phyloP scores from a whole-genome alignment of 2,797 vertebrate genomes.

The Callimico goeldii region DNA sequence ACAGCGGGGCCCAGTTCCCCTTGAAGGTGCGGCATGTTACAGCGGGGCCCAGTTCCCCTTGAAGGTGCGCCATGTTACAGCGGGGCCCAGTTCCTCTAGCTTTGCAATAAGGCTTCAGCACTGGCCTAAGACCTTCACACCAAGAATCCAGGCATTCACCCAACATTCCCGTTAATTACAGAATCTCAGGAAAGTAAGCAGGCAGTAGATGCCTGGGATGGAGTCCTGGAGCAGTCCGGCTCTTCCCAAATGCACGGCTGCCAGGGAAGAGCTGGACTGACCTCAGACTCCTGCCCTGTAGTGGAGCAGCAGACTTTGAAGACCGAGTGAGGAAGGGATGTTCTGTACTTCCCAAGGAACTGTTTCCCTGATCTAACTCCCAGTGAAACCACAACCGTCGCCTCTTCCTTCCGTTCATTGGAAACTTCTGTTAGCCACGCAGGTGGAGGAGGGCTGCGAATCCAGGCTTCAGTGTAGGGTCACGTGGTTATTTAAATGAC shows the following conservation, averaged over 20 bases:
- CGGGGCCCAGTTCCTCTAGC: background rate
- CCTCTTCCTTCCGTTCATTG: too few species aligned
- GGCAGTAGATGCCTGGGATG: background rate
- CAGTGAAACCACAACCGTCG: accelerated
- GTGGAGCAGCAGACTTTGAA: too few species aligned
- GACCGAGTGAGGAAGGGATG: background rate
- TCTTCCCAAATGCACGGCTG: background rate
- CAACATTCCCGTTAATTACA: background rate
- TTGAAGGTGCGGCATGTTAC: background rate
- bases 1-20: background rate
- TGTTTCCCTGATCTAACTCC: background rate
- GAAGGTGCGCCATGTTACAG: background rate
- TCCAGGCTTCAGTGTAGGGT: background rate
- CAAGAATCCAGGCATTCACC: background rate
- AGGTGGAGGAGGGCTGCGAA: background rate
- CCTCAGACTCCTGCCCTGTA: too few species aligned
- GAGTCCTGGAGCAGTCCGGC: too few species aligned
- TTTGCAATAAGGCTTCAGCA: background rate
- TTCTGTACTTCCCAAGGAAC: background rate
- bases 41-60: background rate
- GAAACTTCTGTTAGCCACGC: background rate
- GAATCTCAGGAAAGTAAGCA: background rate
- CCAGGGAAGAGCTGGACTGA: background rate
- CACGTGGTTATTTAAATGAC: background rate
- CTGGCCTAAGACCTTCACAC: background rate